These are phyloP conservation scores for Drosophila villosipedis DNA, from an alignment of 2,888 invertebrate genomes.

Conservation along the genomic window DNA sequence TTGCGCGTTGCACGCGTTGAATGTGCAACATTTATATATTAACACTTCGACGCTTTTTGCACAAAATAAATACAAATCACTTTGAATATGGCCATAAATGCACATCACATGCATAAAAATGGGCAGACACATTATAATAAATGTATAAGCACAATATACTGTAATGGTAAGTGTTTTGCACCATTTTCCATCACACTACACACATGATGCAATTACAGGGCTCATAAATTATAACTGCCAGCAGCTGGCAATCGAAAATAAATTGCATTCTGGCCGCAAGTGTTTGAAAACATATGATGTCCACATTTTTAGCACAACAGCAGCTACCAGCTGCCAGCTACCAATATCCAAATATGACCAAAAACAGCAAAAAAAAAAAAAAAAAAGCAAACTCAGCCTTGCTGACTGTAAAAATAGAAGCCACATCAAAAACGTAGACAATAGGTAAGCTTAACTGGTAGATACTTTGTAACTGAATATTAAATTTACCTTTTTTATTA, in stretches of 20 bases:
- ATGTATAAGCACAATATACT: constrained; percentile 20
- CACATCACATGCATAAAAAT: constrained; percentile 22
- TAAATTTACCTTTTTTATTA: not conserved
- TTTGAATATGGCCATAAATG: constrained; percentile 29
- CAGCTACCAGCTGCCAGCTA: constrained; percentile 32
- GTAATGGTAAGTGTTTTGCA: constrained; percentile 7
- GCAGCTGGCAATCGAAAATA: constrained; percentile 73
- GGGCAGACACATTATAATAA: constrained; percentile 21
- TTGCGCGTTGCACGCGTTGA: constrained; percentile 19
- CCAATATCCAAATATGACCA: constrained; percentile 16
- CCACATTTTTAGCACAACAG: constrained; percentile 49
- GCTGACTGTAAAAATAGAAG: constrained; percentile 47
- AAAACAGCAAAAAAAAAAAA: constrained; percentile 1
- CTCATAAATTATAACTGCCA: constrained; percentile 72
- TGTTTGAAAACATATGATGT: constrained; percentile 62
- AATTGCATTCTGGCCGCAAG: constrained; percentile 65
- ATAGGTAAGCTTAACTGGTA: not conserved
- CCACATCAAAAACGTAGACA: constrained; percentile 18
- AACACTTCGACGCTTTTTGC: constrained; percentile 41
- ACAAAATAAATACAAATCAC: constrained; percentile 24
- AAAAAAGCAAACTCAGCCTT: constrained; percentile 25
- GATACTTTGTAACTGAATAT: not conserved
- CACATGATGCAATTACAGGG: constrained; percentile 57
- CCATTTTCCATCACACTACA: constrained; percentile 14
- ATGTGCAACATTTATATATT: constrained; percentile 54